Base-by-base conservation (phyloP, 2,113 vertebrate species). In the Poeciliopsis retropinna region DNA sequence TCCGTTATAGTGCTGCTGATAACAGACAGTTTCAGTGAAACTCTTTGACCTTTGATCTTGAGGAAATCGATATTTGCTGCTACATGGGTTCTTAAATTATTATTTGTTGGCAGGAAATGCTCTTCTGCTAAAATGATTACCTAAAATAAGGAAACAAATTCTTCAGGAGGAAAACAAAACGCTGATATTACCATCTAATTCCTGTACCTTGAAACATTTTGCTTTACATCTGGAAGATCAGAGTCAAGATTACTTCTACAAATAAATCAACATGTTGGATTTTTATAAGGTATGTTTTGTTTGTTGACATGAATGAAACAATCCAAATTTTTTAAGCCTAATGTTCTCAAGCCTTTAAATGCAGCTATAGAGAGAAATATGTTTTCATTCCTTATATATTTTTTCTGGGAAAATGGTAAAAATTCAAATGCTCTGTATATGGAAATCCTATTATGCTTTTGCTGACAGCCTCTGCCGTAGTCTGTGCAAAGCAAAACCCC, bases 401-500 rank as follows among this genome's bases (percentile, higher is more conserved):
- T 64, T 34, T 34, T 25, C 25, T 8, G 19, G 22, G 61, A 63
- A 31, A 28, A 29, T 15, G 44, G 44, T 47, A 19, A 17, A 47
- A 11, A 41, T 39, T 8, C 5, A 12, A 4, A 66, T 4, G 3
- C n/a, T 28, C 44, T 22, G 44, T 14, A 1, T 29, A 30, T 19
- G 25, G 17, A 30, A 67, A n/a, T 70, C 44, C 19, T 32, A 37
- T 60, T n/a, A 19, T 19, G 4, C 44, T 30, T 70, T 28, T 32
- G 29, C 61, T 14, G 66, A 44, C 34, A 37, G 30, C 61, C 25
- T 4, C 31, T 37, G 28, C 39, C 37, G 64, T 67, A 41, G 34
- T 60, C 25, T 57, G 17, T 25, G 28, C 62, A 31, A 29, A 64
- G 60, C 61, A 74, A 22, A 79, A 47, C 44, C 72, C 51, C 25